Evolutionary conservation across 1,140 invertebrate species (phyloP), one percentile per base, ranked within the genome.

Genomic region (Brachystomella parvula): DNA sequence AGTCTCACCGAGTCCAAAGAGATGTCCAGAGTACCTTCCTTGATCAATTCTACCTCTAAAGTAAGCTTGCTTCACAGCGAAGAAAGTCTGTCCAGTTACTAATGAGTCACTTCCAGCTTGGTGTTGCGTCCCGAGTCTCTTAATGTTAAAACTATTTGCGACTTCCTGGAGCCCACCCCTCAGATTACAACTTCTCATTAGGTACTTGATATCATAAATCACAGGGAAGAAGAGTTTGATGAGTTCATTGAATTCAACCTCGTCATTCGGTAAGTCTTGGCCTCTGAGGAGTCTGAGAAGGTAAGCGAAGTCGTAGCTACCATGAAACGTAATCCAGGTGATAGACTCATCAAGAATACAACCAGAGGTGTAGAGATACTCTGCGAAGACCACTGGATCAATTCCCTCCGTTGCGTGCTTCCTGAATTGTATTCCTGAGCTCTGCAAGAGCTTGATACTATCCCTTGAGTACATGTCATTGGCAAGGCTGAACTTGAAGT

Each of bases 391-490:
- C 72, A 90, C 80, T 0, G 94, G 90, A 76, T 96, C 92, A 67
- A 99, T 98, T 21, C 96, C 96, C 77, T 98, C 92, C 77, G 94
- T 92, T 83, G 96, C 92, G 76, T 97, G 94, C 79, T 95, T 93
- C 76, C 94, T 90, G 78, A 98, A 98, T 77, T 97, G 93, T 68
- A 98, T 94, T 33, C 95, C 95, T 61, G 94, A 96, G 78, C 96
- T 96, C 76, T 89, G 87, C 39, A 98, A 82, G 74, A 98, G 83
- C 77, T 98, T 94, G 78, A 98, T 98, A 65, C 93, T 96, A 76
- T 98, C 95, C 79, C 97, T 92, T 28, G 94, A 94, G 81, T 96
- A 97, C 94, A 97, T 97, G 76, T 98, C 95, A 80, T n/a, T n/a
- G n/a, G n/a, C n/a, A n/a, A 88, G 87, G 85, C 70, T 96, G 75